Conservation (phyloP, 2,888 invertebrate genomes). For the Corythucha ciliata region DNA sequence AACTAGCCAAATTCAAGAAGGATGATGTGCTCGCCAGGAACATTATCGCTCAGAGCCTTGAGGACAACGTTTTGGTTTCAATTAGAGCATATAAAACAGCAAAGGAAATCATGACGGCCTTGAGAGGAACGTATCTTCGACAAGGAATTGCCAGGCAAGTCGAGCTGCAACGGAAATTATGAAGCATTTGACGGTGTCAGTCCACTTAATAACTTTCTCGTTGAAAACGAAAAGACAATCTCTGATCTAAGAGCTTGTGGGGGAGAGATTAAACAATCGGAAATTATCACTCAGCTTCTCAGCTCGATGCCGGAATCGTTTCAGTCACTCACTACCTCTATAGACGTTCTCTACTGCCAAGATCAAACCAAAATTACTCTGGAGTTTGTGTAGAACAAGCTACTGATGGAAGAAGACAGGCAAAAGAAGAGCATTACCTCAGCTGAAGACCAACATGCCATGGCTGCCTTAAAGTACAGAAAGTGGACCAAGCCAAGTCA, state of each 20-base stretch:
- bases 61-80: neutral
- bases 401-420: conserved; percentile 1
- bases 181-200: too few relatives aligned
- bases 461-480: too few relatives aligned
- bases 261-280: neutral
- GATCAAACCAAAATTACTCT: neutral
- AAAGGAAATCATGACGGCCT: neutral
- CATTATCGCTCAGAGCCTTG: neutral
- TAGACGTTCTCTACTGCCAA: neutral
- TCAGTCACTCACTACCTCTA: neutral
- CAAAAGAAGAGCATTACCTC: too few relatives aligned
- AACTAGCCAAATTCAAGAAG: neutral
- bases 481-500: too few relatives aligned
- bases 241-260: too few relatives aligned
- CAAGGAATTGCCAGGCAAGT: conserved; percentile 1
- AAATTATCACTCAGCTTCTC: neutral
- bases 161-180: too few relatives aligned
- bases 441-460: too few relatives aligned
- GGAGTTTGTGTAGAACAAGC: conserved; percentile 1
- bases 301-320: neutral
- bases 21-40: conserved; percentile 3
- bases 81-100: neutral
- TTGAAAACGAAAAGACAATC: too few relatives aligned
- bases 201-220: too few relatives aligned
- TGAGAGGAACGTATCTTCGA: neutral